Conservation (phyloP, 2,797 vertebrate genomes). For the Melanotaenia trifasciata region DNA sequence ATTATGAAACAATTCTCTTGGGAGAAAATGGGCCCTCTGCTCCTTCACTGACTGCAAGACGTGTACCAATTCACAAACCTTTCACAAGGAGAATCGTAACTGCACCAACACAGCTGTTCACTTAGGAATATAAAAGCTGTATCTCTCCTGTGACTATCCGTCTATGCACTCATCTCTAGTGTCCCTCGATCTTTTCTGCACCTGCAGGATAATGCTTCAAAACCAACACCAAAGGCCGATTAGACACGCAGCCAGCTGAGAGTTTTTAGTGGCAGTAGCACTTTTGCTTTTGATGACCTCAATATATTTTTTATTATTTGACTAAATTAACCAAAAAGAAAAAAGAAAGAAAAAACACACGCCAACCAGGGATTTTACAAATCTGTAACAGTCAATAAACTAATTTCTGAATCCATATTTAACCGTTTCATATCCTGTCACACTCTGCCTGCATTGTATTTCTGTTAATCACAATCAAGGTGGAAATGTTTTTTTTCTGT, state of each 20-base stretch:
- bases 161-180: constrained; percentile 29
- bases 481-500: constrained; percentile 30
- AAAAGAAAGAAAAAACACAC: constrained; percentile 15
- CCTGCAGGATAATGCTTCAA: constrained; percentile 30
- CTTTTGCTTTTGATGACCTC: constrained; percentile 4
- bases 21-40: background rate
- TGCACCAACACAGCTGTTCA: constrained; percentile 22
- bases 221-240: constrained; percentile 47
- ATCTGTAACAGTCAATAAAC: constrained; percentile 54
- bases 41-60: constrained; percentile 32
- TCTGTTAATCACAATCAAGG: constrained; percentile 36
- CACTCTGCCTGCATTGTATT: constrained; percentile 48
- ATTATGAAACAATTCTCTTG: background rate
- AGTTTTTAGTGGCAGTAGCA: background rate
- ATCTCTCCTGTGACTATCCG: constrained; percentile 15
- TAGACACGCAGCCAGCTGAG: constrained; percentile 18
- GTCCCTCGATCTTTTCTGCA: background rate
- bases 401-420: constrained; percentile 71
- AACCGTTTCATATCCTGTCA: constrained; percentile 63
- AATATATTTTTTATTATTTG: constrained; percentile 13
- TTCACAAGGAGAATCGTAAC: constrained; percentile 13
- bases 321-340: constrained; percentile 25
- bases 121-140: constrained; percentile 34
- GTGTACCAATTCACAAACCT: constrained; percentile 14
- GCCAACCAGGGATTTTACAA: constrained; percentile 80